phyloP scores from a whole-genome alignment of 2,888 invertebrate genomes.

The Bombylius major region DNA sequence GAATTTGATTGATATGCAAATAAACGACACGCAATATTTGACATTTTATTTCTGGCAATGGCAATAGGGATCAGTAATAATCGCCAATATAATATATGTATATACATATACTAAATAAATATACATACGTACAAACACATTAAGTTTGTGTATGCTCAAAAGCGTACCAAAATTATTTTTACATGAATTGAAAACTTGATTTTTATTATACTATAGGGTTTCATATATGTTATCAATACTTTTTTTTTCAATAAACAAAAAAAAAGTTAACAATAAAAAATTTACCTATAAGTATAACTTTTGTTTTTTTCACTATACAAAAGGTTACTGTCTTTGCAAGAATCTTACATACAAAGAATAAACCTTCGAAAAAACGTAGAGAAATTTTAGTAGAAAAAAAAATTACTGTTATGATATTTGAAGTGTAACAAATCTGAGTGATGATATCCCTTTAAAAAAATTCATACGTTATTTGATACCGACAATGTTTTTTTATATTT shows the following conservation, averaged over 20 bases:
- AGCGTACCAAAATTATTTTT: no score
- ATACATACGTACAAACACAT: no score
- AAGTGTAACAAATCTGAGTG: constrained; percentile 5
- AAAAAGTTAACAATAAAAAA: no score
- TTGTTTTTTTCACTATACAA: neutral
- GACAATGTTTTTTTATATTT: neutral
- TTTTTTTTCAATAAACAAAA: neutral
- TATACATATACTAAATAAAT: neutral
- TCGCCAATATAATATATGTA: neutral
- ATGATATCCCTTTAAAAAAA: constrained; percentile 5
- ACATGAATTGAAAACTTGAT: neutral
- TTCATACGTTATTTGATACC: constrained; percentile 1
- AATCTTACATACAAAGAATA: neutral
- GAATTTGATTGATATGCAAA: no score
- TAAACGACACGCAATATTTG: no score
- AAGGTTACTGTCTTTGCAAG: no score
- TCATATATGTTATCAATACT: neutral
- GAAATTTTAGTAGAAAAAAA: neutral
- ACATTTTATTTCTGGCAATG: no score
- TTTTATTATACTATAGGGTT: neutral
- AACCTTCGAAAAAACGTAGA: neutral
- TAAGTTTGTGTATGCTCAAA: no score
- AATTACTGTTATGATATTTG: neutral
- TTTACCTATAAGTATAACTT: neutral
- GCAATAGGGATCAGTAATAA: no score